Conservation (phyloP, 2,113 vertebrate genomes). For the western clawed frog (Xenopus tropicalis) region UCB_Xtro_10.0 CM004447.2:121674501-121675000, state of each 20-base stretch:
- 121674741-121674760: too few relatives aligned
- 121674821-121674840: conserved; percentile 40
- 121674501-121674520: too few relatives aligned
- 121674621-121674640: neutral
- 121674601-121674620: too few relatives aligned
- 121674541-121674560: too few relatives aligned
- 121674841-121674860: conserved; percentile 61
- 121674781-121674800: too few relatives aligned
- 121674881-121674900: conserved; percentile 70
- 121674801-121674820: neutral
- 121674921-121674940: conserved; percentile 77
- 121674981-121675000: conserved; percentile 98
- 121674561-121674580: too few relatives aligned
- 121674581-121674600: too few relatives aligned
- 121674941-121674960: conserved; percentile 87
- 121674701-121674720: neutral
- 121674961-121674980: conserved; percentile 99
- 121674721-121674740: too few relatives aligned
- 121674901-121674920: conserved; percentile 70
- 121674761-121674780: too few relatives aligned
- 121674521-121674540: too few relatives aligned
- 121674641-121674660: conserved; percentile 52
- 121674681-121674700: conserved; percentile 50
- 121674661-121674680: conserved; percentile 48
- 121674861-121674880: conserved; percentile 59